Base-by-base conservation (phyloP, 2,797 vertebrate species). In the Rhinella marina region DNA sequence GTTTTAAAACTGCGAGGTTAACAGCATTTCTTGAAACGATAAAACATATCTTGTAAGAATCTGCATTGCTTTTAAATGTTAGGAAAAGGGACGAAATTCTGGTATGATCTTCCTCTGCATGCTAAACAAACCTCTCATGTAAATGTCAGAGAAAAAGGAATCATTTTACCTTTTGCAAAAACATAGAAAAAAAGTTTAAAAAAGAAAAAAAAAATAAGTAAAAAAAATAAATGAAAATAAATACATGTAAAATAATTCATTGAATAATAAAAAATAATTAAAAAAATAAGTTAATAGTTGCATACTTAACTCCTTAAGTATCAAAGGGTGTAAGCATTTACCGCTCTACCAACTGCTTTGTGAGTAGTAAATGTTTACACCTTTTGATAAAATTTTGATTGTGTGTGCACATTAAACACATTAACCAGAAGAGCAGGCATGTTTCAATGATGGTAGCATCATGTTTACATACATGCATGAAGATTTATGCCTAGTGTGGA, bases 1-100 rank as follows among this genome's bases (percentile, higher is more conserved):
- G 98, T 98, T 99, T 99, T 97, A 99, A 97, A 92, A 99, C 98
- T 97, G 98, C 98, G 93, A 99, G 98, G 98, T 99, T 99, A 98
- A 99, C 98, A 96, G 98, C 97, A 94, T 99, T 99, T 99, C 98
- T 99, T 99, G 96, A 97, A 97, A 97, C 95, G 94, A 98, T 97
- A 98, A 96, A 97, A 98, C 96, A 98, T 97, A 98, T 96, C 93
- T 97, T 96, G 97, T 98, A 97, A 98, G 97, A 98, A 97, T 95
- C 96, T 97, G 96, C 96, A 97, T 96, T 96, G 96, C 95, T 95
- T 92, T 96, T 95, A 95, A 94, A 94, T 94, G 94, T 96, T 96
- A 97, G 95, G 96, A 95, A 95, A 94, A 96, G 95, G 95, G 95
- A 96, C 93, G 95, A 94, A 94, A 95, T 95, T 96, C 94, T 95